Base-by-base conservation (phyloP, 2,113 vertebrate species). In the Aleadryas rufinucha region DNA sequence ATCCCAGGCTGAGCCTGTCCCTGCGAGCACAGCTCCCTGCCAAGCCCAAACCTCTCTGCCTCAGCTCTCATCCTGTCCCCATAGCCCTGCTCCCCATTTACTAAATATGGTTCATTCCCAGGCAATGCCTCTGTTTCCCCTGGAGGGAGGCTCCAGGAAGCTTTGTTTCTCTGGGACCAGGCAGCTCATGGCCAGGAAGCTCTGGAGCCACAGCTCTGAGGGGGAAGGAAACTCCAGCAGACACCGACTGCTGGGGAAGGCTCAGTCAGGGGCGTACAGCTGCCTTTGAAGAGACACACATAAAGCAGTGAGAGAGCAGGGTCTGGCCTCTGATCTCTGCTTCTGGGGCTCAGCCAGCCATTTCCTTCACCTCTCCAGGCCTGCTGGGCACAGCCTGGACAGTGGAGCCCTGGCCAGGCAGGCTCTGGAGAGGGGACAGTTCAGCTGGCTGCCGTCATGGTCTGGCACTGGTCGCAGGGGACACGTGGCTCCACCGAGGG, bases 151-250 rank as follows among this genome's bases (percentile, higher is more conserved):
- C 10, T 72, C n/a, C 1, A 10, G 79, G 89, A 88, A 83, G 57
- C 41, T 44, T 59, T 2, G 0, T 47, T 63, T 77, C 63, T 3
- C 9, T 44, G 83, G 71, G 49, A 61, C 24, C 0, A 7, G 37
- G 41, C n/a, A 56, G 72, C 28, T 87, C 13, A 26, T 0, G 2
- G 79, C 41, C 59, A 44, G 93, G 94, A 95, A 95, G 41, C 49
- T 7, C 39, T 2, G 54, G 75, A 85, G 86, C 80, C 49, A 1
- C 33, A 3, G 24, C 57, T 90, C 53, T 1, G 0, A 23, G 22
- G 20, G 44, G 71, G 30, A 88, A 96, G 96, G 93, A 95, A 94
- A 63, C 66, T 41, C 49, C 71, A 12, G 54, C 83, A 94, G 83
- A 88, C 86, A 53, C 31, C 7, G 45, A 10, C 65, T 87, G 61